A percentile compares a stretch with the other conserved stretches of the same genome.
phyloP scores from a whole-genome alignment of 2,797 vertebrate species.

The Octomys mimax region DNA sequence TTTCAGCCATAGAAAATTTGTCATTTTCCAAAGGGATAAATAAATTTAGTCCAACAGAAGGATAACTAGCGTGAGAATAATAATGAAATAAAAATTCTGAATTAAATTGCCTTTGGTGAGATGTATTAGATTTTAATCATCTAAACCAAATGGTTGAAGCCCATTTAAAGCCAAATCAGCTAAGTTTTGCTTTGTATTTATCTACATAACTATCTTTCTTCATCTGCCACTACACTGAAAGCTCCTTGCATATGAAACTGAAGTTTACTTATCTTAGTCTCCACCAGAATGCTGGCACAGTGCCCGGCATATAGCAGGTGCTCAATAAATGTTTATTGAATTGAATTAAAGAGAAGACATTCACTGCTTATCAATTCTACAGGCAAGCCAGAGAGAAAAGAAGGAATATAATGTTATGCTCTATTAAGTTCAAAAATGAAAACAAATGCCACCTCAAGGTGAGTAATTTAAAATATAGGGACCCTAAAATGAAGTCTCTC shows the following conservation, averaged over 20 bases:
- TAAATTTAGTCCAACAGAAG: slow-evolving; percentile 48
- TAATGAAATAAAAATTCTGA: slow-evolving; percentile 75
- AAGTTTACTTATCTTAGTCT: slow-evolving; percentile 24
- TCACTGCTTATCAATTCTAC: slow-evolving; percentile 40
- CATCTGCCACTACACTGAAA: slow-evolving; percentile 20
- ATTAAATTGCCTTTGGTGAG: slow-evolving; percentile 74
- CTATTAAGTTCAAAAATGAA: slow-evolving; percentile 75
- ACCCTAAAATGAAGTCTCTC: slow-evolving; percentile 9
- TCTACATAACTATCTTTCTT: slow-evolving; percentile 24
- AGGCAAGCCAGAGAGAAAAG: slow-evolving; percentile 34
- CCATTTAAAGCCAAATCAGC: slow-evolving; percentile 66
- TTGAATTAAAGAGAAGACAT: slow-evolving; percentile 64
- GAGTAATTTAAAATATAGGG: slow-evolving; percentile 55
- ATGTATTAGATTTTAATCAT: slow-evolving; percentile 79
- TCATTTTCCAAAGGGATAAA: slow-evolving; percentile 66
- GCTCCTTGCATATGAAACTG: neutral
- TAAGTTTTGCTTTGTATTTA: slow-evolving; percentile 48
- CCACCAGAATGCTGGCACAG: neutral
- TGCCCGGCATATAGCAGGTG: slow-evolving; percentile 62
- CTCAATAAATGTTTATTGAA: slow-evolving; percentile 67
- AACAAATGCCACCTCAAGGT: slow-evolving; percentile 67
- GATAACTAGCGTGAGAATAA: slow-evolving; percentile 56
- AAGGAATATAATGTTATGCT: slow-evolving; percentile 40
- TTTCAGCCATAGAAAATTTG: slow-evolving; percentile 53
- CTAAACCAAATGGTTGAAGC: slow-evolving; percentile 71